phyloP scores from a whole-genome alignment of 2,113 vertebrate genomes.

The Lophochroa leadbeateri region DNA sequence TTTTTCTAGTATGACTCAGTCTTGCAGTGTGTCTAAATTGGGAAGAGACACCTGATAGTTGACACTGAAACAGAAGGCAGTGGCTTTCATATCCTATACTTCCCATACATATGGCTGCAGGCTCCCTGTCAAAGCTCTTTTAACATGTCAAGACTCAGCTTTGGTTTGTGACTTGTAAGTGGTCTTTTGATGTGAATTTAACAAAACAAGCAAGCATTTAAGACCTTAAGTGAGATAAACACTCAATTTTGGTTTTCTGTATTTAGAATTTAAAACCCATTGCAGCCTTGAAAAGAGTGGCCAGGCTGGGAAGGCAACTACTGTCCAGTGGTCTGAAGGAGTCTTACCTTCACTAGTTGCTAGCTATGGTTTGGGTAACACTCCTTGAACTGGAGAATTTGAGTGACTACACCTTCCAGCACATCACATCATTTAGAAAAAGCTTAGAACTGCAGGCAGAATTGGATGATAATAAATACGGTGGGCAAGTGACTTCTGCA shows the following conservation, averaged over 20 bases:
- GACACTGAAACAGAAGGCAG: fast-evolving
- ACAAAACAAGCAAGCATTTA: neutral
- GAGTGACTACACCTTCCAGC: neutral
- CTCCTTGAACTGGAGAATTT: neutral
- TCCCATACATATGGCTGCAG: fast-evolving
- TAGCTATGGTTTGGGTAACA: neutral
- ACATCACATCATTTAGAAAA: neutral
- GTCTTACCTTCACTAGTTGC: neutral
- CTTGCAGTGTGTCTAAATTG: neutral
- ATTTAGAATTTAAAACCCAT: neutral
- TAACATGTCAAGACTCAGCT: fast-evolving
- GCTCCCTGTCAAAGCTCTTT: neutral
- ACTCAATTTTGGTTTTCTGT: neutral
- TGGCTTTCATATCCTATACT: neutral
- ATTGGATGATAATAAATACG: neutral
- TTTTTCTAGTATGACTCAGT: neutral
- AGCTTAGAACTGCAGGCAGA: neutral
- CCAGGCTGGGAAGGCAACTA: neutral
- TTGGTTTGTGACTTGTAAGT: neutral
- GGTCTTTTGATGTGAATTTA: neutral
- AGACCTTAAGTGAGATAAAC: neutral
- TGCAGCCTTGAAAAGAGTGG: neutral
- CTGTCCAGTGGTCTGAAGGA: neutral
- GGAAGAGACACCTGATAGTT: neutral
- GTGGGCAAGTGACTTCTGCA: neutral